Evolutionary conservation across 2,113 vertebrate species (phyloP).

Genomic region (Hirundichthys speculiger): DNA sequence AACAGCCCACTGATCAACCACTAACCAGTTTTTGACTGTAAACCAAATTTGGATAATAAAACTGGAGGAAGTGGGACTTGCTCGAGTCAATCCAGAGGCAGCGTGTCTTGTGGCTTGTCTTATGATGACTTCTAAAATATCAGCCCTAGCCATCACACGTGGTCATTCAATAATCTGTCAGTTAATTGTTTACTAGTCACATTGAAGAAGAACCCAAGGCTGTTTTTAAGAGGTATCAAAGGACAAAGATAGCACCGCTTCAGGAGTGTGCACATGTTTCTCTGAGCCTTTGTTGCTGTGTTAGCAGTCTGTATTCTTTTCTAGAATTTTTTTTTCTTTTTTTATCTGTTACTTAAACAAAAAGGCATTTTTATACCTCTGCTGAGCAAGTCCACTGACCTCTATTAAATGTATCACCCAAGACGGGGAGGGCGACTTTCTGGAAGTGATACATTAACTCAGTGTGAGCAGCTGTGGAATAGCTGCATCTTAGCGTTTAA

Average conservation of each 20-base stretch:
- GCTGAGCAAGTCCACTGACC: no score
- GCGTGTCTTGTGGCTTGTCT: slow-evolving; percentile 36
- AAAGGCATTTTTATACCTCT: no score
- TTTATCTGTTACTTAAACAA: no score
- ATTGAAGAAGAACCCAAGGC: slow-evolving; percentile 45
- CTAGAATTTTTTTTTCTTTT: neutral
- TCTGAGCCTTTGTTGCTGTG: neutral
- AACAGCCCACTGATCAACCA: slow-evolving; percentile 5
- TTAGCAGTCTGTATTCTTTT: neutral
- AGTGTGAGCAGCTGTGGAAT: no score
- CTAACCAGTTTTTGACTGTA: neutral
- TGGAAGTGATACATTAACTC: no score
- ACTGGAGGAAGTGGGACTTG: neutral
- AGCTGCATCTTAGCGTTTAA: no score
- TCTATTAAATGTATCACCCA: no score
- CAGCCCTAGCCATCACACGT: slow-evolving; percentile 15
- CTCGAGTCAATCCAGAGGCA: slow-evolving; percentile 7
- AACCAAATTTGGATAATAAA: neutral
- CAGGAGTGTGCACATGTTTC: slow-evolving; percentile 1
- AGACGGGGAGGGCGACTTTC: no score
- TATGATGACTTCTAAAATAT: slow-evolving; percentile 24
- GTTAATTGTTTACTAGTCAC: slow-evolving; percentile 62
- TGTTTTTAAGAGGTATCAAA: slow-evolving; percentile 13
- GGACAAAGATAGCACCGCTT: slow-evolving; percentile 14
- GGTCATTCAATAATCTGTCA: slow-evolving; percentile 28